A percentile compares a stretch with the other conserved stretches of the same genome.
phyloP scores from a whole-genome alignment of 1,140 invertebrate genomes.

The Melipona quadrifasciata region DNA sequence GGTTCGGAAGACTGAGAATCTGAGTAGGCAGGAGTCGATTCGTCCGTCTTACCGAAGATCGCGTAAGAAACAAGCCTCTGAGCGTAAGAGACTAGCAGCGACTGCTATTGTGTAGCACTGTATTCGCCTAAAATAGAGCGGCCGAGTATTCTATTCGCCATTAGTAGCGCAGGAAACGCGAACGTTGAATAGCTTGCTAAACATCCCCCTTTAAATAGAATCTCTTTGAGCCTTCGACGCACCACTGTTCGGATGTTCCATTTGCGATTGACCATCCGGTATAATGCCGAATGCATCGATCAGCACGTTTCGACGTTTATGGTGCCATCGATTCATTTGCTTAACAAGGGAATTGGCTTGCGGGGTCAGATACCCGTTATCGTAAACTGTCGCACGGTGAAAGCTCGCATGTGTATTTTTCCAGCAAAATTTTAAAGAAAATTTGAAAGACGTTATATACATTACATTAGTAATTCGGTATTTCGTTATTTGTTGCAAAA shows the following conservation, averaged over 20 bases:
- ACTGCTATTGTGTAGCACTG: not conserved
- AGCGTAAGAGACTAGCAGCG: not conserved
- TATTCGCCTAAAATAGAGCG: constrained; percentile 1
- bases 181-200: constrained; percentile 14
- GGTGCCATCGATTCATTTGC: not conserved
- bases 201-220: constrained; percentile 1
- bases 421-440: too few species aligned
- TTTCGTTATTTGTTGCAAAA: too few species aligned
- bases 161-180: not conserved
- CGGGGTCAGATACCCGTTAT: not conserved
- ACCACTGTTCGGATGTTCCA: not conserved
- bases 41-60: too few species aligned
- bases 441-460: too few species aligned
- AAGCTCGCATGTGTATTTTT: too few species aligned
- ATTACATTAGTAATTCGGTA: too few species aligned
- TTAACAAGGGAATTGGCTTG: not conserved
- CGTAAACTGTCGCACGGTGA: too few species aligned
- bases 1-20: not conserved
- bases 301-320: not conserved
- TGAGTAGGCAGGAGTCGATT: not conserved
- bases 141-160: not conserved
- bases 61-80: not conserved
- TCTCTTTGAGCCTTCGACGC: not conserved
- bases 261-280: not conserved
- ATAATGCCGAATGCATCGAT: not conserved